These are phyloP conservation scores for Brachionus manjavacas DNA, from an alignment of 1,140 invertebrate species.

Conservation along the genomic window DNA sequence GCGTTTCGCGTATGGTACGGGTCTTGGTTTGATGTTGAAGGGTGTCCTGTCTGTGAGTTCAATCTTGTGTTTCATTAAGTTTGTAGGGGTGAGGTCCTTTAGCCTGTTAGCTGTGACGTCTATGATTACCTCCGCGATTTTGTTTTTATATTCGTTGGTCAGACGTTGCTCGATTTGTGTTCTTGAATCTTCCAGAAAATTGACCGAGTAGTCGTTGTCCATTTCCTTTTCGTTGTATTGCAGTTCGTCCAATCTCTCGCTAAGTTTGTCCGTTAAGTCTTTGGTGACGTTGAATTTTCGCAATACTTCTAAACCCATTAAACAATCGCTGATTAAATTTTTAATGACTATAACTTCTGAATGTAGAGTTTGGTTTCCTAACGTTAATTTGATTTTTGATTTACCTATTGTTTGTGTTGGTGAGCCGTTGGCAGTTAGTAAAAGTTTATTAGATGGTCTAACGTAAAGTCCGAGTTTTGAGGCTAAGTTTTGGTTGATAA, in stretches of 20 bases:
- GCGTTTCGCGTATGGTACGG: not conserved
- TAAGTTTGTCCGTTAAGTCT: not conserved
- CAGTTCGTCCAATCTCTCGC: not conserved
- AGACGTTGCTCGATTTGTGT: not conserved
- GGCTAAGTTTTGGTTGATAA: not conserved
- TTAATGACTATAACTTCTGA: not conserved
- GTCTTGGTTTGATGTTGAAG: not conserved
- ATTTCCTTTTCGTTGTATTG: not conserved
- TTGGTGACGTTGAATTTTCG: not conserved
- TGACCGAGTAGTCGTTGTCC: not conserved
- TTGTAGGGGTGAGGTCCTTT: not conserved
- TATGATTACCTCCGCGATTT: not conserved
- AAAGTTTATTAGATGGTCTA: not conserved
- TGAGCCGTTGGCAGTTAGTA: not conserved
- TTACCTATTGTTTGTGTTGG: not conserved
- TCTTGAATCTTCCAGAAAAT: not conserved
- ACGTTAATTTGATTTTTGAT: not conserved
- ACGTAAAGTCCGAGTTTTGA: not conserved
- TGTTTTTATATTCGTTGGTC: not conserved
- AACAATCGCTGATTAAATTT: constrained; percentile 1
- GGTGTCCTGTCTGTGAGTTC: not conserved
- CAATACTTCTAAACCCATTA: not conserved
- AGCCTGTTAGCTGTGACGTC: not conserved
- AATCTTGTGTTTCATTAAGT: not conserved
- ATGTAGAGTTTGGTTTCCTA: not conserved